phyloP scores from a whole-genome alignment of 2,888 invertebrate species.

The Troilus luridus region DNA sequence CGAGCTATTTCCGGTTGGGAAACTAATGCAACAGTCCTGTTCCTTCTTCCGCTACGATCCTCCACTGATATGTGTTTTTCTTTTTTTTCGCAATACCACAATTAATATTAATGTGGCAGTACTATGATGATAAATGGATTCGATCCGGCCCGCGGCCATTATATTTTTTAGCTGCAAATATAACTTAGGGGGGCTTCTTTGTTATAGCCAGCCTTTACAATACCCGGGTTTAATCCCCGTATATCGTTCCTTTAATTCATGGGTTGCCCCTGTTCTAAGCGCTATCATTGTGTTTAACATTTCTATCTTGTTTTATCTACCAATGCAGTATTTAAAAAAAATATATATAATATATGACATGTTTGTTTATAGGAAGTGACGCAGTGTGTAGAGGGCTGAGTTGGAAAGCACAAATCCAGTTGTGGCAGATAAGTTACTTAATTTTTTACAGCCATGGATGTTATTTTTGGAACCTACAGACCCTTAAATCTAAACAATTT shows the following conservation, averaged over 20 bases:
- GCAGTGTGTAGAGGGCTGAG: too few species aligned
- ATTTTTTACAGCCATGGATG: too few species aligned
- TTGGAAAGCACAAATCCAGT: too few species aligned
- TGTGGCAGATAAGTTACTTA: too few species aligned
- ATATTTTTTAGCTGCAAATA: not conserved
- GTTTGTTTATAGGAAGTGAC: too few species aligned
- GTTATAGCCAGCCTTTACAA: not conserved
- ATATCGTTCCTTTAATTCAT: not conserved
- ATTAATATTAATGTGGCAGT: conserved; percentile 35
- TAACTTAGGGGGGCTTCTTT: not conserved
- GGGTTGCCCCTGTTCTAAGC: not conserved
- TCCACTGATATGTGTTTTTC: not conserved
- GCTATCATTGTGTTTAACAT: not conserved
- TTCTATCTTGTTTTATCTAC: too few species aligned
- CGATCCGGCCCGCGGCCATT: not conserved
- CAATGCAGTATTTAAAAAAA: too few species aligned
- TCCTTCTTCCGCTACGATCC: not conserved
- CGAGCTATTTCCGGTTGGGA: not conserved
- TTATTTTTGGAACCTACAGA: too few species aligned
- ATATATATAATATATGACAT: too few species aligned
- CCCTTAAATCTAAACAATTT: too few species aligned
- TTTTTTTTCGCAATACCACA: not conserved
- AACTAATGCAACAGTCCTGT: conserved; percentile 19
- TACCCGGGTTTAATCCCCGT: not conserved
- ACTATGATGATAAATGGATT: conserved; percentile 21